Conservation (phyloP, 2,797 vertebrate species). For the Syncerus caffer region DNA sequence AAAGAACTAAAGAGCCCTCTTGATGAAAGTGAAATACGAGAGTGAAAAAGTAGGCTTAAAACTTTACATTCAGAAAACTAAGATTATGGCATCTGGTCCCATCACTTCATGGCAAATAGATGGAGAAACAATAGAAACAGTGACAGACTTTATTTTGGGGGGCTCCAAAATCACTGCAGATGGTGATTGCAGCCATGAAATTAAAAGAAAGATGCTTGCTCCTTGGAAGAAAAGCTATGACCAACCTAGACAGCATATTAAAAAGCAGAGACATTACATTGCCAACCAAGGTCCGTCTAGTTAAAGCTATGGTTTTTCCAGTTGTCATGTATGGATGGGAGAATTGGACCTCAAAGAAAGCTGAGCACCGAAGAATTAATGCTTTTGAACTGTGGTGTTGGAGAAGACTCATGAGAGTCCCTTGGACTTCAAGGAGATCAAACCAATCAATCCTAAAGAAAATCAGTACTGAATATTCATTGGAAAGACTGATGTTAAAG, state of each 20-base stretch:
- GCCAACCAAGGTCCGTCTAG: not conserved
- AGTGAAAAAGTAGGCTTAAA: not conserved
- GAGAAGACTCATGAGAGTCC: not conserved
- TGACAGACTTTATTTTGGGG: not conserved
- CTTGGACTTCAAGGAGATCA: not conserved
- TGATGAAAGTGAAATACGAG: not conserved
- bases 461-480: not conserved
- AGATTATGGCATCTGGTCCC: not conserved
- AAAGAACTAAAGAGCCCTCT: not conserved
- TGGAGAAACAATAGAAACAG: not conserved
- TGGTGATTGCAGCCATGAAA: not conserved
- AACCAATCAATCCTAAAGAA: not conserved
- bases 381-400: not conserved
- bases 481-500: not conserved
- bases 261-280: not conserved
- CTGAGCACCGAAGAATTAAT: not conserved
- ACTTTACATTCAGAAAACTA: not conserved
- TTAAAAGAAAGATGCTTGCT: not conserved
- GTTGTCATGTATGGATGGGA: not conserved
- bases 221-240: not conserved
- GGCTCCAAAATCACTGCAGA: not conserved
- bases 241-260: not conserved
- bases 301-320: not conserved
- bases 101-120: not conserved
- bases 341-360: not conserved